Conservation (phyloP, 2,113 vertebrate species). For the Actenoides lindsayi region DNA sequence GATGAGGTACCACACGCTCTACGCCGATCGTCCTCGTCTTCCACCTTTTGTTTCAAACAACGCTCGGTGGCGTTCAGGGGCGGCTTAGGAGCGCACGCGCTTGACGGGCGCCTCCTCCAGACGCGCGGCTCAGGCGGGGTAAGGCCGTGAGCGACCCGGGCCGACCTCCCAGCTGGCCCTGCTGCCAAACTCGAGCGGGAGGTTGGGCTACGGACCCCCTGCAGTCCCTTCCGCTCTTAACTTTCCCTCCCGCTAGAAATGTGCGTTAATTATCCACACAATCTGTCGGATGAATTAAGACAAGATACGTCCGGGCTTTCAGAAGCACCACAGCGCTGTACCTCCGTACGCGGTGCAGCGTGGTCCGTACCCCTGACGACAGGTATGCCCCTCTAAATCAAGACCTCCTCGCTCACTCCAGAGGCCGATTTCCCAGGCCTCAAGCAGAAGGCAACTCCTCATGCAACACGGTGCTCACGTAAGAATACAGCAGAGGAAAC, state of each 20-base stretch:
- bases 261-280: background rate
- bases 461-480: background rate
- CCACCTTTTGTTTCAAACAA: background rate
- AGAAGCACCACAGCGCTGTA: background rate
- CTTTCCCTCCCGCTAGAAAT: background rate
- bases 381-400: background rate
- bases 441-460: background rate
- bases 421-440: background rate
- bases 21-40: accelerated
- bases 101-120: background rate
- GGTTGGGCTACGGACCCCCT: accelerated
- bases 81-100: accelerated
- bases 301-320: accelerated
- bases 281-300: background rate
- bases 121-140: accelerated
- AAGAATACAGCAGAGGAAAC: background rate
- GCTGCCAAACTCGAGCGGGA: background rate
- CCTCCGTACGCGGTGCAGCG: background rate
- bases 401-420: background rate
- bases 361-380: background rate
- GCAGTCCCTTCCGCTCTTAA: background rate
- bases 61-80: background rate
- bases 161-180: background rate
- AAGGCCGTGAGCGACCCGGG: accelerated
- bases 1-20: background rate